Base-by-base conservation (phyloP, 2,113 vertebrate species). In the Micronycteris hirsuta region DNA sequence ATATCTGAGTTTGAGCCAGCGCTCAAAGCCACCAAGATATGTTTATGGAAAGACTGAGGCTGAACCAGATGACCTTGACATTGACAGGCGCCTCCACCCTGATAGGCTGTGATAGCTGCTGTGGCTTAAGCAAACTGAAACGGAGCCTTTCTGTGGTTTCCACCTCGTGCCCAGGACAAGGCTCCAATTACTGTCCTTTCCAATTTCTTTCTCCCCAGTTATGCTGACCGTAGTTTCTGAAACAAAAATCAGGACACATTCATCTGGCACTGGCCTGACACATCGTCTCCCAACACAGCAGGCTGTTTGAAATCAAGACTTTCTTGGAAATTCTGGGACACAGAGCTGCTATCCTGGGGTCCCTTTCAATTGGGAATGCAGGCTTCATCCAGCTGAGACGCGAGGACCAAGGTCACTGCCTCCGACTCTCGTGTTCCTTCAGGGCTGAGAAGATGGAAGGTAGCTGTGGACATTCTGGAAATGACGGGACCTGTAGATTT, bases 171-270 rank as follows among this genome's bases (percentile, higher is more conserved):
- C 87, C 86, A 76, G 41, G 68, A 68, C 87, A 10, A 19, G 86
- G 87, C 90, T 97, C 86, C 94, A 90, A 91, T 96, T 96, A 95
- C 97, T 76, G 84, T 87, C 96, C 92, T 86, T 94, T 96, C 58
- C 56, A 88, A 96, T 97, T 94, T 96, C 49, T 86, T 84, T 92
- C 86, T 96, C 87, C 49, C 73, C 38, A 45, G 4, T 94, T 95
- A 93, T 45, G 90, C 92, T 93, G 94, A 90, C 96, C 92, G 77
- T 92, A 93, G 63, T 97, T 95, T 96, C 92, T 96, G 86, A 95
- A 95, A 95, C 70, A 92, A 89, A 95, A 95, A 84, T 93, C 94
- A 92, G 88, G 95, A 77, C 68, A 85, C 77, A 45, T 76, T 96
- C 78, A 63, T 89, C 91, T 97, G 91, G 93, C 71, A 73, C 61